Base-by-base conservation (phyloP, 2,888 invertebrate genomes). In the Bruchidius siliquastri region DNA sequence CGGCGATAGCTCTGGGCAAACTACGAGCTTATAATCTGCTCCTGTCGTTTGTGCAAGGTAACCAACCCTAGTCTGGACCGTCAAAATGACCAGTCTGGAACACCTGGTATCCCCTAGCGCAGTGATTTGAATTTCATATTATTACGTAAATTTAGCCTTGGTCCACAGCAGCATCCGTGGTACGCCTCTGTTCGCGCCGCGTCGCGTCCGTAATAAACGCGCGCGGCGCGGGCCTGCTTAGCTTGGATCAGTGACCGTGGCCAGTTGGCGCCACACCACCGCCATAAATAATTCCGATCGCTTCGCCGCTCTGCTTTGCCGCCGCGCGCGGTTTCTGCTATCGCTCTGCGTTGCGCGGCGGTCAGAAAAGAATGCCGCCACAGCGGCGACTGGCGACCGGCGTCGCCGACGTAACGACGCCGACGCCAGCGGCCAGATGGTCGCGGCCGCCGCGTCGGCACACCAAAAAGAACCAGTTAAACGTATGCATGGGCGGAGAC, bases 221-320 rank as follows among this genome's bases (percentile, higher is more conserved):
- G 71, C 72, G 75, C 73, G 71, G 71, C 72, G 75, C 73, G 72
- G 79, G 77, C 75, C 75, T 76, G 76, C 76, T 84, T 22, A 49
- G 49, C 49, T 49, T 69, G 85, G 86, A 86, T 86, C 86, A 87
- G 85, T 86, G 87, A 86, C 86, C 87, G 86, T 87, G 87, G 85
- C 86, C 86, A 85, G 86, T 85, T 86, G 87, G 87, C 87, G 87
- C 87, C 87, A 86, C 80, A 82, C 84, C 82, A 83, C 80, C 82
- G 85, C 85, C 86, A 85, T 86, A 87, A 87, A 87, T 87, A 87
- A 87, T 86, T 85, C 86, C 85, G 85, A 85, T 85, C 85, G 85
- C 85, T 84, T 84, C 84, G 85, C 83, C 49, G 49, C 18, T 49
- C 13, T 13, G 49, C 49, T 13, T 3, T 13, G 13, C 49, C 49